These are phyloP conservation scores for Solea solea DNA, from an alignment of 2,113 vertebrate genomes.

Conservation along the genomic window DNA sequence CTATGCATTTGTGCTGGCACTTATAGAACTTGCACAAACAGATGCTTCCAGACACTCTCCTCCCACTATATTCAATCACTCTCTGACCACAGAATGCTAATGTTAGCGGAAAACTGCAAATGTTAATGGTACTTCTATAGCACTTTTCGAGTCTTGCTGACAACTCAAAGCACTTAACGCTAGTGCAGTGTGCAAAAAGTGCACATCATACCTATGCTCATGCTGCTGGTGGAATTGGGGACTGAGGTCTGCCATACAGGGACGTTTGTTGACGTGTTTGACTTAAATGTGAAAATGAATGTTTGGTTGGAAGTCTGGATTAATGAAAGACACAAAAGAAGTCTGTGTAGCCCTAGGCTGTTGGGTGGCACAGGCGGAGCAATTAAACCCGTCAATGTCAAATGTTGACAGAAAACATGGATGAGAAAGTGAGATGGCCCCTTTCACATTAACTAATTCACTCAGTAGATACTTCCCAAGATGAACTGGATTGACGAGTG, in stretches of 20 bases:
- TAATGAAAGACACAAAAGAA: no score
- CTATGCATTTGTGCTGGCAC: constrained; percentile 25
- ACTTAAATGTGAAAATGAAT: no score
- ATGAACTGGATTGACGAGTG: constrained; percentile 49
- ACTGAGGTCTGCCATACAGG: no score
- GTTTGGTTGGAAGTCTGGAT: no score
- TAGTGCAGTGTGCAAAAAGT: no score
- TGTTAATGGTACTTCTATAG: no score
- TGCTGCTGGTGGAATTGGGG: no score
- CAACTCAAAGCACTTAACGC: no score
- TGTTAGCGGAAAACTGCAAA: neutral
- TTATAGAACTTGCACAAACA: constrained; percentile 20
- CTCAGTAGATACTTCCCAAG: constrained; percentile 36
- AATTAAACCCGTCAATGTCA: constrained; percentile 18
- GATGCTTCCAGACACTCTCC: constrained; percentile 23
- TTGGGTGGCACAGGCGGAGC: constrained; percentile 33
- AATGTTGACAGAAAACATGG: constrained; percentile 34
- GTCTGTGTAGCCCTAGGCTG: constrained; percentile 43
- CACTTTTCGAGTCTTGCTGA: no score
- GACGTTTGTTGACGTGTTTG: no score
- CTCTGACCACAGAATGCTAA: neutral
- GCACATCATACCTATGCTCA: no score
- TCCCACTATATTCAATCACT: constrained; percentile 1
- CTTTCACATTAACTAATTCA: constrained; percentile 40
- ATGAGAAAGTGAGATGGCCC: constrained; percentile 43